Percentiles rank a stretch among this genome's conserved stretches.
These are phyloP conservation scores for Chloroceryle amazona DNA, from an alignment of 2,797 vertebrate species.

Conservation along the genomic window DNA sequence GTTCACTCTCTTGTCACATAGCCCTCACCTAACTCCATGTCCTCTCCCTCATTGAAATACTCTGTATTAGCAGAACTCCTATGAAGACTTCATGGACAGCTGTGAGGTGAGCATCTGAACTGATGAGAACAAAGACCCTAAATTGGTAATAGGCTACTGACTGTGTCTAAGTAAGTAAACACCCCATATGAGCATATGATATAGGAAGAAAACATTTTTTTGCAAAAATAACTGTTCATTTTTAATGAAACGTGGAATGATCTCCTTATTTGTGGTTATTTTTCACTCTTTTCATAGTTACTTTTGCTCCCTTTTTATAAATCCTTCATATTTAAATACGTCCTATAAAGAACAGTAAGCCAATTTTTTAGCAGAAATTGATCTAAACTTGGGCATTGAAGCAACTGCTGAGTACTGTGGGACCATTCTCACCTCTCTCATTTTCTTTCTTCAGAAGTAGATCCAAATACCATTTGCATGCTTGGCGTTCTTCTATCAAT, in stretches of 20 bases:
- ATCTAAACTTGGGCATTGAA: not conserved
- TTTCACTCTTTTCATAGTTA: not conserved
- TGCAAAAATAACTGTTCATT: rapidly evolving
- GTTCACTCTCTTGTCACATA: not conserved
- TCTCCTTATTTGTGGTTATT: not conserved
- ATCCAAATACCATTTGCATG: not conserved
- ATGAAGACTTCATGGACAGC: not conserved
- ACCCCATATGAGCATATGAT: not conserved
- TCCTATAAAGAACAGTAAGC: not conserved
- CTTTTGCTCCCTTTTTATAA: not conserved
- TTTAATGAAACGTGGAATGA: not conserved
- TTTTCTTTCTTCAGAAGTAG: not conserved
- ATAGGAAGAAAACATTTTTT: not conserved
- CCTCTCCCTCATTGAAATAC: not conserved
- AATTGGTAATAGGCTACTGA: not conserved
- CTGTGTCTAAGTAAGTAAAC: not conserved
- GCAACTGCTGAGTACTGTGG: not conserved
- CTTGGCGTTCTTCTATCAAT: not conserved
- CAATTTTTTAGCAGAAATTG: not conserved
- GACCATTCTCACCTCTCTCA: not conserved
- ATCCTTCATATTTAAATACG: not conserved
- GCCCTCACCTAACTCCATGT: not conserved
- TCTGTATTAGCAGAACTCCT: not conserved
- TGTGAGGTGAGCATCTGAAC: not conserved
- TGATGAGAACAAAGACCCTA: not conserved